Conservation (phyloP, 2,113 vertebrate genomes). For the Gadus chalcogrammus region DNA sequence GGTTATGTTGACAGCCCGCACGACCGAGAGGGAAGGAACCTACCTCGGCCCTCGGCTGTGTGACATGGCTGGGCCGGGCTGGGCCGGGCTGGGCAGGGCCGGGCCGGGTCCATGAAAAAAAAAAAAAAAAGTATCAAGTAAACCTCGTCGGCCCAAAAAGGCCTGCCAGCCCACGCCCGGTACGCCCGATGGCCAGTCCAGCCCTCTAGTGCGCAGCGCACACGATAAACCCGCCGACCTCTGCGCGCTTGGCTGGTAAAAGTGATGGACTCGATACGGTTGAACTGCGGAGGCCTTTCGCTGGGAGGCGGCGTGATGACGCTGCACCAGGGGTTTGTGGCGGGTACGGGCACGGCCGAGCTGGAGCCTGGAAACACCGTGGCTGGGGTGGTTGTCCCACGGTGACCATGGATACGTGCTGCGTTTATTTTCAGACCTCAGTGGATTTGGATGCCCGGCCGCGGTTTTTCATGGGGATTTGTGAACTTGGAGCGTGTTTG, state of each 20-base stretch:
- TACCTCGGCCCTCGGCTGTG: no score
- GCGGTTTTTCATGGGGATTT: conserved; percentile 56
- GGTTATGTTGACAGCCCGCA: no score
- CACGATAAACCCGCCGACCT: conserved; percentile 49
- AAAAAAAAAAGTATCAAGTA: no score
- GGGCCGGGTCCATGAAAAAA: no score
- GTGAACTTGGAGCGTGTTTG: conserved; percentile 45
- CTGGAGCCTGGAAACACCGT: conserved; percentile 37
- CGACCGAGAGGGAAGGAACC: no score
- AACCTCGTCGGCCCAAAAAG: no score
- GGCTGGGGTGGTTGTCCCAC: conserved; percentile 32
- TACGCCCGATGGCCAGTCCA: no score
- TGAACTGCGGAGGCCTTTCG: conserved; percentile 39
- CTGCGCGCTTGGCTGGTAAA: conserved; percentile 1
- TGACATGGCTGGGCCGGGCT: no score
- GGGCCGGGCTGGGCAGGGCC: no score
- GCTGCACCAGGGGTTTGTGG: conserved; percentile 52
- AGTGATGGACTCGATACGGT: conserved; percentile 33
- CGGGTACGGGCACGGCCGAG: conserved; percentile 29
- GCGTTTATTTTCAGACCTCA: conserved; percentile 48
- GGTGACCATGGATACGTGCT: conserved; percentile 42
- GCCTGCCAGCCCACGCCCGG: no score
- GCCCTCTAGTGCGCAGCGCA: conserved; percentile 17
- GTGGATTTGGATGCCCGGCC: conserved; percentile 44
- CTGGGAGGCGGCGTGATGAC: conserved; percentile 43